These are phyloP conservation scores for Amniataba percoides DNA, from an alignment of 2,797 vertebrate species.

Conservation along the genomic window DNA sequence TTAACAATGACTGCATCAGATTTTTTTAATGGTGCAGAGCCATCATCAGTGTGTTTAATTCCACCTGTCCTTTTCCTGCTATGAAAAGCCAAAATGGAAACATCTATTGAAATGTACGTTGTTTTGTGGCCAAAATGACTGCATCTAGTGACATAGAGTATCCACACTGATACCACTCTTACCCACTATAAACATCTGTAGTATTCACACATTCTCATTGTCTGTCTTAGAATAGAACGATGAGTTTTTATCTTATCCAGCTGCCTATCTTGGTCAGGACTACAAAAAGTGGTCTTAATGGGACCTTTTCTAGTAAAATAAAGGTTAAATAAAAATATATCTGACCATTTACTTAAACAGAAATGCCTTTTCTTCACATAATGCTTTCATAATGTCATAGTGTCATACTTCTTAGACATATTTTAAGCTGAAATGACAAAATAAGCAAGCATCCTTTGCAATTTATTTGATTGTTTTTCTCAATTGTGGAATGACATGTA, in stretches of 20 bases:
- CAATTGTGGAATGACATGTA: background rate
- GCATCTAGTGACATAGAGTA: background rate
- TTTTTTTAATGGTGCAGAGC: background rate
- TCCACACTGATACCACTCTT: background rate
- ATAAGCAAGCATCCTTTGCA: background rate
- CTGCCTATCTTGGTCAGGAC: no score
- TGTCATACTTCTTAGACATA: background rate
- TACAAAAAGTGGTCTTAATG: no score
- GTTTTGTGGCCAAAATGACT: constrained; percentile 9
- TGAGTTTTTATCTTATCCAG: no score
- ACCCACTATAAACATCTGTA: background rate
- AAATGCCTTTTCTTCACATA: background rate
- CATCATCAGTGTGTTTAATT: constrained; percentile 10
- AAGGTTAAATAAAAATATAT: background rate
- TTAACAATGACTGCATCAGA: background rate
- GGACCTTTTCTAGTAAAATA: no score
- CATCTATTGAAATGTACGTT: background rate
- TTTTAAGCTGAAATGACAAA: background rate
- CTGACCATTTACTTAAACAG: background rate
- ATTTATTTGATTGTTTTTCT: background rate
- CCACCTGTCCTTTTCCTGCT: constrained; percentile 4
- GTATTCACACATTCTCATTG: background rate
- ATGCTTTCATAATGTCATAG: background rate
- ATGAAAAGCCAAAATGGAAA: constrained; percentile 13
- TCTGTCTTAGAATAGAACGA: no score